phyloP scores from a whole-genome alignment of 2,888 invertebrate species.

The Apamea monoglypha region DNA sequence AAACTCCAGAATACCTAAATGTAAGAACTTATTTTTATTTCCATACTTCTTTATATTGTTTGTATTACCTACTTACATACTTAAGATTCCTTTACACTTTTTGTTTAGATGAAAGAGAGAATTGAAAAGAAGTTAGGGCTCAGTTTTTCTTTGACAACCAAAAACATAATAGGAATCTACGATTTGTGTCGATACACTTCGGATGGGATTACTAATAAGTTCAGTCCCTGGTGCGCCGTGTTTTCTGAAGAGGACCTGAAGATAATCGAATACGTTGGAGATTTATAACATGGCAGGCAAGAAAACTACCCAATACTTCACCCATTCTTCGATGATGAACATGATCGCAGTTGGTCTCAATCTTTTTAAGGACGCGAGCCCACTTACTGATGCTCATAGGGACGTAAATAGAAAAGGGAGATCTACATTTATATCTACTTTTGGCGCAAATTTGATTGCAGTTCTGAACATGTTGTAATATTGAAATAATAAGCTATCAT shows the following conservation, averaged over 20 bases:
- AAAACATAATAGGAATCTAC: constrained; percentile 91
- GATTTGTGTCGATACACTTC: constrained; percentile 94
- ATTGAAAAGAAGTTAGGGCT: constrained; percentile 87
- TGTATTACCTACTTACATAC: no score
- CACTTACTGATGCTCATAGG: constrained; percentile 90
- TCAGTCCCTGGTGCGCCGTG: constrained; percentile 94
- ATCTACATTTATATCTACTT: constrained; percentile 92
- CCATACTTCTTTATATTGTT: no score
- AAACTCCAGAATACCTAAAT: constrained; percentile 71
- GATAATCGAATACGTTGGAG: constrained; percentile 93
- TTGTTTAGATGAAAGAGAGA: constrained; percentile 77
- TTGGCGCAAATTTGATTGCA: constrained; percentile 93
- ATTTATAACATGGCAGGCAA: constrained; percentile 89
- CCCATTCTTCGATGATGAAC: constrained; percentile 91
- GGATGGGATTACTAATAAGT: constrained; percentile 84
- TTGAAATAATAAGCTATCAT: neutral
- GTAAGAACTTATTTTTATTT: constrained; percentile 66
- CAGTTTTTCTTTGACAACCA: constrained; percentile 72
- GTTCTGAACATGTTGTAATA: constrained; percentile 92
- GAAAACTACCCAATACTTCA: constrained; percentile 92
- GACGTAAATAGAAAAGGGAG: constrained; percentile 91
- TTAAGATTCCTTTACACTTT: neutral
- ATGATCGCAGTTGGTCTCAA: constrained; percentile 91
- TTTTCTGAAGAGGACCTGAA: constrained; percentile 93
- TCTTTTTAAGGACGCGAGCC: constrained; percentile 90